Percentiles rank a stretch among this genome's conserved stretches.
phyloP scores from a whole-genome alignment of 2,888 invertebrate genomes.

The Encarsia formosa region DNA sequence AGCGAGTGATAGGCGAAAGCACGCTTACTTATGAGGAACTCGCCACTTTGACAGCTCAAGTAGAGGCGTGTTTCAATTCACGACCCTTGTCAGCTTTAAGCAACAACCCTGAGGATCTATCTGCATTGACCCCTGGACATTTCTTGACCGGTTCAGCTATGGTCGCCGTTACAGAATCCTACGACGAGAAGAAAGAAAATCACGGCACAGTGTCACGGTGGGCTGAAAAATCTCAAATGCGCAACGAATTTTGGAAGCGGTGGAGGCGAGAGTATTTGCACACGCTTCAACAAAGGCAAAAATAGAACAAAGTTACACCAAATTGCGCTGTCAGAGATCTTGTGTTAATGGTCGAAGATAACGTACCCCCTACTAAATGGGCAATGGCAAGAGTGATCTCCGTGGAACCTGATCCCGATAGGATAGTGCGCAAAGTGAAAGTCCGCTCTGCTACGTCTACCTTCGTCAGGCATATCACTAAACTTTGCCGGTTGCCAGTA shows the following conservation, averaged over 20 bases:
- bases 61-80: constrained; percentile 36
- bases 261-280: neutral
- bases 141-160: constrained; percentile 35
- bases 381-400: neutral
- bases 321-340: neutral
- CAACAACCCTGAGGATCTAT: constrained; percentile 24
- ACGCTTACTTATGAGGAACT: constrained; percentile 35
- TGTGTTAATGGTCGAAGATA: neutral
- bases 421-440: neutral
- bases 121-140: constrained; percentile 38
- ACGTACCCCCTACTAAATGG: neutral
- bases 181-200: neutral
- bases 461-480: neutral
- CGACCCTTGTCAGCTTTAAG: constrained; percentile 33
- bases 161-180: constrained; percentile 21
- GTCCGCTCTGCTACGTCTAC: neutral
- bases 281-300: neutral
- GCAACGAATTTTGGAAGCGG: neutral
- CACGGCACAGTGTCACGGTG: neutral
- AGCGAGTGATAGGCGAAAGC: constrained; percentile 24
- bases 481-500: neutral
- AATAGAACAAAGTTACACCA: neutral
- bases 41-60: constrained; percentile 29
- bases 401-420: neutral
- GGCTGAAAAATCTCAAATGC: neutral